phyloP scores from a whole-genome alignment of 2,888 invertebrate genomes.

The Nycteola revayana region DNA sequence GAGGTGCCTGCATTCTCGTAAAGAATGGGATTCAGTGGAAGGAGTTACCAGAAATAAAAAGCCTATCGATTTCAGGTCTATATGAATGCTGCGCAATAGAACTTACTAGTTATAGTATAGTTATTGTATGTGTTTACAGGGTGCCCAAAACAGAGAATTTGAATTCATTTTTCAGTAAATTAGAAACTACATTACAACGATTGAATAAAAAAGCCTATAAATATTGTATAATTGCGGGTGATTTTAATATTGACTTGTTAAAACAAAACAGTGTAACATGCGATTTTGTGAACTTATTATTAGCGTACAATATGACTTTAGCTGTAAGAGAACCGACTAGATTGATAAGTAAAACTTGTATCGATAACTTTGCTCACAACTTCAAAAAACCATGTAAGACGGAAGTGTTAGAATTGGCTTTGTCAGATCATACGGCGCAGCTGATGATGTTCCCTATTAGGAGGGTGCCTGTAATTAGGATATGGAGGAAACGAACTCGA shows the following conservation, averaged over 20 bases:
- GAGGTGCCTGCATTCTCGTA: no score
- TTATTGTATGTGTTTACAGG: constrained; percentile 1
- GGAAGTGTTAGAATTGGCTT: not conserved
- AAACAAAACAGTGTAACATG: no score
- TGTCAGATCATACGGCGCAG: constrained; percentile 3
- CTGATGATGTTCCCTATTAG: not conserved
- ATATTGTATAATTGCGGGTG: no score
- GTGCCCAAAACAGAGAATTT: no score
- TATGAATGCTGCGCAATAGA: constrained; percentile 3
- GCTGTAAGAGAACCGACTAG: not conserved
- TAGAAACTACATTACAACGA: no score
- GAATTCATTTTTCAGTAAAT: no score
- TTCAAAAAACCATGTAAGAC: not conserved
- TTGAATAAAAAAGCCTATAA: no score
- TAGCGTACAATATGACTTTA: no score
- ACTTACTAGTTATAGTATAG: not conserved
- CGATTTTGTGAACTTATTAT: no score
- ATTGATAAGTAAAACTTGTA: not conserved
- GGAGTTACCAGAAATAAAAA: not conserved
- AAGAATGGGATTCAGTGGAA: no score
- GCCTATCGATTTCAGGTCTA: not conserved
- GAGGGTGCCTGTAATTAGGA: not conserved
- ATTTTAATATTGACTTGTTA: no score
- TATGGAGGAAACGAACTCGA: not conserved
- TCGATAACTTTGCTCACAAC: constrained; percentile 1